Evolutionary conservation across 2,888 invertebrate genomes (phyloP).

Genomic region (Patella pellucida): DNA sequence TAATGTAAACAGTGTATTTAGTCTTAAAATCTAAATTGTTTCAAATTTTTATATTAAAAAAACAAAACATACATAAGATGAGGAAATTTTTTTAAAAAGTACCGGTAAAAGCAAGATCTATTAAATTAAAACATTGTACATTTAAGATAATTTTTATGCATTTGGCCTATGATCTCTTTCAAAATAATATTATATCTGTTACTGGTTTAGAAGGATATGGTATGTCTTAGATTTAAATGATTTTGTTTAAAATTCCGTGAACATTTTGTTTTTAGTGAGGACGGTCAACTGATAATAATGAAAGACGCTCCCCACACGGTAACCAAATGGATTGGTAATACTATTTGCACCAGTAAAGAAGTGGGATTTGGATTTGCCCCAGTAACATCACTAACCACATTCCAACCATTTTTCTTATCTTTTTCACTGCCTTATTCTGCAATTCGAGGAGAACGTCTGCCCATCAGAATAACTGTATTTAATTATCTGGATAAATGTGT

Average conservation of each 20-base stretch:
- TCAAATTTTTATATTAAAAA: too few species aligned
- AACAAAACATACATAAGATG: too few species aligned
- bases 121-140: too few species aligned
- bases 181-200: too few species aligned
- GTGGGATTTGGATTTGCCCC: conserved; percentile 74
- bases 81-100: too few species aligned
- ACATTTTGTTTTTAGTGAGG: conserved; percentile 37
- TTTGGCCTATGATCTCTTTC: too few species aligned
- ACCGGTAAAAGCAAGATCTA: too few species aligned
- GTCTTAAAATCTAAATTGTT: too few species aligned
- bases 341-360: conserved; percentile 74
- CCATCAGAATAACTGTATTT: conserved; percentile 79
- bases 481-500: conserved; percentile 81
- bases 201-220: background rate
- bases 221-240: background rate
- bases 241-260: background rate
- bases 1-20: too few species aligned
- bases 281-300: conserved; percentile 39
- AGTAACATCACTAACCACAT: conserved; percentile 73
- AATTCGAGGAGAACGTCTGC: conserved; percentile 78
- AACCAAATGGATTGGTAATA: conserved; percentile 77
- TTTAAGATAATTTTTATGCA: too few species aligned
- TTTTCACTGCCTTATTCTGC: conserved; percentile 79
- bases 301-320: conserved; percentile 75
- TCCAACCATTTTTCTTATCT: conserved; percentile 84